Evolutionary conservation across 2,113 vertebrate species (phyloP), one percentile per base, ranked within the genome.

Genomic region (Malurus elegans): DNA sequence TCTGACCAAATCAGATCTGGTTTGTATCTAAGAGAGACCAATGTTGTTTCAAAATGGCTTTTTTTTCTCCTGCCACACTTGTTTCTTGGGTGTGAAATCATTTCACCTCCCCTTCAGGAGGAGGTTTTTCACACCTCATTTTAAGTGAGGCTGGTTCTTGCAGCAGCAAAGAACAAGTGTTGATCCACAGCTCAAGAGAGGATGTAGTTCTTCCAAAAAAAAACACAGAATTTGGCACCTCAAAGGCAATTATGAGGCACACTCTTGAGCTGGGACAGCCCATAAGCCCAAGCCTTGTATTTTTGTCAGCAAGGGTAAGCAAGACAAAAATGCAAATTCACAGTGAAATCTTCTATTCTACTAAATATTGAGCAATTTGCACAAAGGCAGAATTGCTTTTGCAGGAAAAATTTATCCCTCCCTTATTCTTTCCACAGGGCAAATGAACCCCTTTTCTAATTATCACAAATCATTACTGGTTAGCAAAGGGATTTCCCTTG

Each of bases 1-100:
- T 99, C 99, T 10, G 99, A 99, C 99, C 99, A 99, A 93, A 99
- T 98, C 95, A 99, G 31, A 50, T 99, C 99, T 80, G 99, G 99
- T 89, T 97, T 97, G 94, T 99, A 99, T 42, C 98, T 99, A 79
- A 72, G 82, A 90, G 79, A 97, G 66, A 90, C 1, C 7, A 60
- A 71, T 1, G 36, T 78, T 93, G 93, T n/a, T 84, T 91, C 54
- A 76, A 29, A 82, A 67, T 4, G n/a, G 44, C 5, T 72, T 21
- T 4, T 73, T 62, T 51, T 51, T 34, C 66, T 75, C 44, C 51
- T 74, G 36, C 38, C 47, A 72, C 16, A 0, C 47, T 19, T 17
- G 32, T 20, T 70, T 78, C 71, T n/a, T 50, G 23, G 0, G 1
- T 16, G 34, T 54, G n/a, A 40, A 7, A 16, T 60, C 1, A 3